Percentiles rank a stretch among this genome's conserved stretches.
These are phyloP conservation scores for Euthynnus affinis DNA, from an alignment of 2,797 vertebrate species.

Conservation along the genomic window DNA sequence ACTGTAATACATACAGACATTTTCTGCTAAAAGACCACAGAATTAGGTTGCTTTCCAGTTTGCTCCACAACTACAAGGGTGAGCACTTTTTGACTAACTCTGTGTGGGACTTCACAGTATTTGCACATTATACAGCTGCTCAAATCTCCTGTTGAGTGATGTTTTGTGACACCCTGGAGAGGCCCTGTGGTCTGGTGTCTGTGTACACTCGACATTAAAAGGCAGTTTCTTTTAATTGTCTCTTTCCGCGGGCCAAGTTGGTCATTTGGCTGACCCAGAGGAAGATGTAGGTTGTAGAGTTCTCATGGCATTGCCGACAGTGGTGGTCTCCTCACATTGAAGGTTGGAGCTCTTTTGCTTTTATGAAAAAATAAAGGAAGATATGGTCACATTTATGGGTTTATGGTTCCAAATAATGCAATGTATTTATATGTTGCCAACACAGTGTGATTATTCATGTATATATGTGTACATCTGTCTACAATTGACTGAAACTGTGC, in stretches of 20 bases:
- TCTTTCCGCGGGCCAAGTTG: slow-evolving; percentile 6
- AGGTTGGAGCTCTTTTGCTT: not conserved
- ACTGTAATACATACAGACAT: slow-evolving; percentile 38
- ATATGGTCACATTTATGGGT: not conserved
- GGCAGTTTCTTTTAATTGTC: slow-evolving; percentile 42
- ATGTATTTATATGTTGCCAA: no score
- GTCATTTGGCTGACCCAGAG: slow-evolving; percentile 10
- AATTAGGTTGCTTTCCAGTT: slow-evolving; percentile 32
- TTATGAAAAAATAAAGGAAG: not conserved
- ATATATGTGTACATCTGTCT: no score
- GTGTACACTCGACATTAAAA: slow-evolving; percentile 36
- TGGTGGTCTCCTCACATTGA: not conserved
- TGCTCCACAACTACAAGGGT: slow-evolving; percentile 17
- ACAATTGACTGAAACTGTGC: no score
- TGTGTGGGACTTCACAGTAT: slow-evolving; percentile 26
- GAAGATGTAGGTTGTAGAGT: slow-evolving; percentile 16
- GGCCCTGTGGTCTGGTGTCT: slow-evolving; percentile 6
- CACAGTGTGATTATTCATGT: no score
- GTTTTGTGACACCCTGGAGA: slow-evolving; percentile 23
- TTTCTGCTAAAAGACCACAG: slow-evolving; percentile 51
- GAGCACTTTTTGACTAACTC: slow-evolving; percentile 23
- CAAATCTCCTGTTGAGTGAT: slow-evolving; percentile 34
- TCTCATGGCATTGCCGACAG: not conserved
- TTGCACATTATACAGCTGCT: slow-evolving; percentile 52
- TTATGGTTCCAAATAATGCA: not conserved